Percentiles rank a stretch among this genome's conserved stretches.
These are phyloP conservation scores for Dasypogon diadema DNA, from an alignment of 2,888 invertebrate genomes.

Conservation along the genomic window DNA sequence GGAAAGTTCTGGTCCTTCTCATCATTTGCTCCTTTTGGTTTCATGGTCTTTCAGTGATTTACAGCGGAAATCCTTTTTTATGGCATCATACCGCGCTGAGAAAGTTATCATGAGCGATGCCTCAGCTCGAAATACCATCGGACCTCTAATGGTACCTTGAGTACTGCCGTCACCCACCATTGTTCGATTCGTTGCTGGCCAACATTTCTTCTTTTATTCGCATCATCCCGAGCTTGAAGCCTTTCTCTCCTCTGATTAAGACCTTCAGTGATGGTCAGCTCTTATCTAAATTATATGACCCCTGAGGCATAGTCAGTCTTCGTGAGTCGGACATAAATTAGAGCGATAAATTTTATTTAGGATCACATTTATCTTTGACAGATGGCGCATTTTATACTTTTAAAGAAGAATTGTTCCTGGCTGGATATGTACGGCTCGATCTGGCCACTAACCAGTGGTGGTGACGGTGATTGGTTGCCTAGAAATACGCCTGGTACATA, in stretches of 20 bases:
- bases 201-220: slow-evolving; percentile 39
- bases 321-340: slow-evolving; percentile 55
- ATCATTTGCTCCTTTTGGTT: slow-evolving; percentile 30
- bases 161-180: slow-evolving; percentile 38
- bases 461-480: slow-evolving; percentile 4
- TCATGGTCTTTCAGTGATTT: slow-evolving; percentile 52
- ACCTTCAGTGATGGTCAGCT: slow-evolving; percentile 53
- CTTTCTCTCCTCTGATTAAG: slow-evolving; percentile 54
- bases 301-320: slow-evolving; percentile 45
- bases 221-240: background rate
- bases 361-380: slow-evolving; percentile 57
- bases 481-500: background rate
- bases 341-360: slow-evolving; percentile 57
- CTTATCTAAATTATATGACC: slow-evolving; percentile 54
- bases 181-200: background rate
- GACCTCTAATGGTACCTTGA: slow-evolving; percentile 35
- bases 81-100: slow-evolving; percentile 47
- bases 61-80: slow-evolving; percentile 56
- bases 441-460: background rate
- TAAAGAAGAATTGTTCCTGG: slow-evolving; percentile 27
- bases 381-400: slow-evolving; percentile 55
- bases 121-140: slow-evolving; percentile 7
- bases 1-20: slow-evolving; percentile 39
- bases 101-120: slow-evolving; percentile 19
- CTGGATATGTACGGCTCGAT: slow-evolving; percentile 31